phyloP scores from a whole-genome alignment of 2,888 invertebrate genomes.

The Arrhopalites spinosus region DNA sequence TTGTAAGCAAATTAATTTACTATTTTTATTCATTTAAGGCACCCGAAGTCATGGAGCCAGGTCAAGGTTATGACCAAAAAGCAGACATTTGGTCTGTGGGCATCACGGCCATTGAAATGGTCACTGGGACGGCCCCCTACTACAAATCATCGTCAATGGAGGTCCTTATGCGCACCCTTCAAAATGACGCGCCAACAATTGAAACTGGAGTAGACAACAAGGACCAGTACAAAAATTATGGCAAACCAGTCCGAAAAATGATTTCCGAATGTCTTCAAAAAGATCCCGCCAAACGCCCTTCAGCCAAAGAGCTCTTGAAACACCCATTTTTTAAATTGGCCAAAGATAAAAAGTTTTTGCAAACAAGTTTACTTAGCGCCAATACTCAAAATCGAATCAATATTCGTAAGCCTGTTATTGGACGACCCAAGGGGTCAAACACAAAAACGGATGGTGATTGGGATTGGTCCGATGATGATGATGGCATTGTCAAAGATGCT shows the following conservation, averaged over 20 bases:
- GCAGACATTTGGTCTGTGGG: slow-evolving; percentile 94
- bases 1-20: too few species aligned
- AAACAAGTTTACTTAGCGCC: slow-evolving; percentile 80
- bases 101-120: slow-evolving; percentile 98
- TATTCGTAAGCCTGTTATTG: slow-evolving; percentile 76
- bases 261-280: slow-evolving; percentile 95
- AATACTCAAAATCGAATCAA: slow-evolving; percentile 88
- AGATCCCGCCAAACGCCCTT: slow-evolving; percentile 84
- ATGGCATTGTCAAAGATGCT: slow-evolving; percentile 75
- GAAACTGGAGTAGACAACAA: slow-evolving; percentile 96
- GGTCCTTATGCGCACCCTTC: slow-evolving; percentile 95
- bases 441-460: slow-evolving; percentile 95
- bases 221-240: slow-evolving; percentile 97
- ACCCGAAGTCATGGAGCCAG: slow-evolving; percentile 62
- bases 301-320: slow-evolving; percentile 92
- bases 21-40: not conserved
- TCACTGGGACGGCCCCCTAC: slow-evolving; percentile 96
- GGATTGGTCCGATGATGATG: slow-evolving; percentile 97
- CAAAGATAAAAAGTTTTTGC: slow-evolving; percentile 87
- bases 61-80: slow-evolving; percentile 91
- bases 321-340: slow-evolving; percentile 98
- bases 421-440: slow-evolving; percentile 69
- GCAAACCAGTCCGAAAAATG: slow-evolving; percentile 96
- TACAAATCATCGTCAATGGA: slow-evolving; percentile 97
- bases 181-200: slow-evolving; percentile 95